These are phyloP conservation scores for Ochropacha duplaris DNA, from an alignment of 2,888 invertebrate genomes.

Conservation along the genomic window DNA sequence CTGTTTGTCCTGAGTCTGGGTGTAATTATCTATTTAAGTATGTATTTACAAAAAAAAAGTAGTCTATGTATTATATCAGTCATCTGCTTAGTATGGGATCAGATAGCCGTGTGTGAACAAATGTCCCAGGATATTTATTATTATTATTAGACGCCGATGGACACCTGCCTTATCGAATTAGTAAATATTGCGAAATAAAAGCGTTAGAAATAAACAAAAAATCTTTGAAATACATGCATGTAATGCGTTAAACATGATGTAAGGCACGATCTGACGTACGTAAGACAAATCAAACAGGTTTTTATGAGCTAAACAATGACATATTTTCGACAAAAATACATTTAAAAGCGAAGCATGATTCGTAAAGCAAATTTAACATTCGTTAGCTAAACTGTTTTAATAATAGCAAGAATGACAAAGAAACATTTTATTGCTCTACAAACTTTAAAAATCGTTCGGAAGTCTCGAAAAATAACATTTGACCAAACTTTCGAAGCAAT, in stretches of 20 bases:
- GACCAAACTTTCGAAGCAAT: conserved; percentile 16
- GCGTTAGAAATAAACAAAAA: conserved; percentile 11
- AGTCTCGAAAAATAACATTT: no score
- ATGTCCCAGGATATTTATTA: no score
- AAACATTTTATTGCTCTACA: not conserved
- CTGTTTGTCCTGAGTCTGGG: no score
- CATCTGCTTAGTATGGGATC: no score
- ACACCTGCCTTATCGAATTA: conserved; percentile 33
- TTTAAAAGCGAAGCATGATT: not conserved
- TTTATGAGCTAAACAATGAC: conserved; percentile 1
- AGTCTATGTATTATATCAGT: no score
- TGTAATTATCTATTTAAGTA: no score
- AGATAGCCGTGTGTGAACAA: no score
- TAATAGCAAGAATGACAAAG: not conserved
- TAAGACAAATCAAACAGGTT: no score
- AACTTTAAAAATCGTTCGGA: no score
- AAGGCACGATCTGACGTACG: not conserved
- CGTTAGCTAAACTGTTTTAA: not conserved
- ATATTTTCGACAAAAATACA: not conserved
- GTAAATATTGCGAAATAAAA: conserved; percentile 30
- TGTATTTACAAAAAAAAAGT: no score
- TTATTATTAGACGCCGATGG: no score
- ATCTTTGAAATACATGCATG: not conserved
- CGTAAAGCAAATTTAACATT: not conserved
- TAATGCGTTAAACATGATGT: conserved; percentile 2